These are phyloP conservation scores for Lamellibrachia satsuma DNA, from an alignment of 2,888 invertebrate genomes.

Conservation along the genomic window DNA sequence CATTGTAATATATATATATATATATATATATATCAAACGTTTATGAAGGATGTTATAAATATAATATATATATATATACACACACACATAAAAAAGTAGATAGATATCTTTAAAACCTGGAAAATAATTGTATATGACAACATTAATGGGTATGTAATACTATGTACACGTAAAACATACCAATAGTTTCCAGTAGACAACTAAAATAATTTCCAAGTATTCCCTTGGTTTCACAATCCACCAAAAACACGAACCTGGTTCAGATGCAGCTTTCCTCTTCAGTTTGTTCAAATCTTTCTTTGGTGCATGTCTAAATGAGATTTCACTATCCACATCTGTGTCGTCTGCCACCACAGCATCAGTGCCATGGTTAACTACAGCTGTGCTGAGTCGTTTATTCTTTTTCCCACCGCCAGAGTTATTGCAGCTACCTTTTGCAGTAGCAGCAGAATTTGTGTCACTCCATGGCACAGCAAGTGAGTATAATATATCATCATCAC, in stretches of 20 bases:
- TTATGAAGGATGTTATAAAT: too few species aligned
- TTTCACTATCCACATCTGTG: neutral
- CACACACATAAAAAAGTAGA: too few species aligned
- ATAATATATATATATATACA: too few species aligned
- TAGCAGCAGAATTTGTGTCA: neutral
- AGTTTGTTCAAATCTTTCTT: neutral
- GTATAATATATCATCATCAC: conserved; percentile 37
- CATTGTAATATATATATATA: too few species aligned
- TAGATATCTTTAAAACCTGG: too few species aligned
- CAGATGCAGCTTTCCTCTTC: neutral
- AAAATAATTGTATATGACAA: too few species aligned
- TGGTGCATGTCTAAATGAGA: neutral
- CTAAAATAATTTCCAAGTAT: neutral
- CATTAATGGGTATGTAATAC: too few species aligned
- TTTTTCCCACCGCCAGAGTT: neutral
- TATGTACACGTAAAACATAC: too few species aligned
- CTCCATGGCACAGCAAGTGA: conserved; percentile 27
- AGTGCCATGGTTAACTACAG: conserved; percentile 28
- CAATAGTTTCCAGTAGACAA: too few species aligned
- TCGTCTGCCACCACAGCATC: neutral
- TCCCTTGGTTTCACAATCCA: neutral
- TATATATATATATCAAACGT: too few species aligned
- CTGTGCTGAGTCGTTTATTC: neutral
- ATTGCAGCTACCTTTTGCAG: neutral
- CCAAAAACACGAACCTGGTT: neutral